Base-by-base conservation (phyloP, 2,888 invertebrate species). In the Seira ritae region DNA sequence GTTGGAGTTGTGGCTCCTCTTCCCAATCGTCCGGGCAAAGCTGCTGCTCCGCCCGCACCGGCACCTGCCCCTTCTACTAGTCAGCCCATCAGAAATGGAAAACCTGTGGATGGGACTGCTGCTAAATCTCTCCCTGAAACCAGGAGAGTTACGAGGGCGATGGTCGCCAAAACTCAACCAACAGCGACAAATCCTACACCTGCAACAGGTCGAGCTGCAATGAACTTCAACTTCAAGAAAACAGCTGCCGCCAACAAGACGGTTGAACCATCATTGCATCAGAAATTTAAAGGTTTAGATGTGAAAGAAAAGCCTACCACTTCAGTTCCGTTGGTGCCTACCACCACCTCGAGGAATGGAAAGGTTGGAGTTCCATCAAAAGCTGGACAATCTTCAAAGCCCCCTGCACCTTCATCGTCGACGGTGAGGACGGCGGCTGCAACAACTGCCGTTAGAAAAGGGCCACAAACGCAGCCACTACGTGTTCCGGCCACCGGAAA, bases 161-260 rank as follows among this genome's bases (percentile, higher is more conserved):
- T 31, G 31, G 31, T 8, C 2, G 20, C 42, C 42, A 37, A 23
- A 23, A 23, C 17, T 24, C 67, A 3, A 20, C 3, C 19, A 4
- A 24, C 55, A 37, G 22, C 23, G 10, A 37, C 37, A 15, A 20
- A 17, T 15, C 72, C 23, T 1, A 37, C 31, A 15, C 70, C 22
- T 6, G 79, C 66, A 55, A 55, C 84, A 15, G 46, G 84, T 66
- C 84, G 87, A 0, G 87, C 87, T 62, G 22, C 3, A 17, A 12
- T 24, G n/a, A 60, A 15, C 1, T 24, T 17, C 8, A 55, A n/a
- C 22, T n/a, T 0, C 22, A 71, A 15, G 12, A 71, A 3, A 22
- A 12, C 60, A 62, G 8, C 68, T 24, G 31, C 37, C 42, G 17
- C 65, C 17, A 31, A 17, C 19, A 12, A 20, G 46, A 50, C 15